A percentile compares a stretch with the other conserved stretches of the same genome.
These are phyloP conservation scores for Paratilapia polleni DNA, from an alignment of 2,113 vertebrate genomes.

Conservation along the genomic window DNA sequence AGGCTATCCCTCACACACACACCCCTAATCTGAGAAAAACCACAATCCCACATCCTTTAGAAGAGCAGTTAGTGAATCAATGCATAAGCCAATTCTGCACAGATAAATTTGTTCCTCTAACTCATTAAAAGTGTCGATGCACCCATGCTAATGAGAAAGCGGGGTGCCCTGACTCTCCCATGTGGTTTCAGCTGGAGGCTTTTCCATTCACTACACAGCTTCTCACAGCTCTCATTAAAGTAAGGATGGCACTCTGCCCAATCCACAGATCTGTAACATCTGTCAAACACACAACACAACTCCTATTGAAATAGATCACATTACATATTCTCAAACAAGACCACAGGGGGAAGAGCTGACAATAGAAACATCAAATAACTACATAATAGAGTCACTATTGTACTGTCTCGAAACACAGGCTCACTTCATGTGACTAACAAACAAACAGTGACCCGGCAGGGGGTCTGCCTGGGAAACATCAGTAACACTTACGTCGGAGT, in stretches of 20 bases:
- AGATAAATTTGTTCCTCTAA: conserved; percentile 29
- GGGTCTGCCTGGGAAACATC: conserved; percentile 70
- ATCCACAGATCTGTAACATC: conserved; percentile 65
- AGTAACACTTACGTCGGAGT: conserved; percentile 62
- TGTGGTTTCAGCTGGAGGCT: conserved; percentile 49
- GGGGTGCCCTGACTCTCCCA: conserved; percentile 17
- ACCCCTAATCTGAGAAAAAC: conserved; percentile 30
- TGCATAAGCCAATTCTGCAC: neutral
- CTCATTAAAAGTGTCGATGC: conserved; percentile 39
- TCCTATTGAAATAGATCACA: conserved; percentile 57
- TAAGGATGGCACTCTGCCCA: conserved; percentile 43
- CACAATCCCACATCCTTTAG: conserved; percentile 24
- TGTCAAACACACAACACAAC: conserved; percentile 52
- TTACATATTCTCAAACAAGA: conserved; percentile 26
- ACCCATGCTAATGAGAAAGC: conserved; percentile 52
- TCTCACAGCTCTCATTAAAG: conserved; percentile 60
- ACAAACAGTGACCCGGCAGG: conserved; percentile 51
- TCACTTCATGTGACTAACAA: conserved; percentile 56
- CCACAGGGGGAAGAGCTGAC: conserved; percentile 37
- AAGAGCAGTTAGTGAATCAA: conserved; percentile 7
- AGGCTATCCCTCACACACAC: neutral
- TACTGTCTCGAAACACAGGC: conserved; percentile 41
- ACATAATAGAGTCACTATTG: conserved; percentile 34
- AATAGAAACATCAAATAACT: conserved; percentile 36
- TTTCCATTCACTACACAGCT: conserved; percentile 42